Evolutionary conservation across 2,888 invertebrate species (phyloP), one percentile per base, ranked within the genome.

Genomic region (Hemistola chrysoprasaria): DNA sequence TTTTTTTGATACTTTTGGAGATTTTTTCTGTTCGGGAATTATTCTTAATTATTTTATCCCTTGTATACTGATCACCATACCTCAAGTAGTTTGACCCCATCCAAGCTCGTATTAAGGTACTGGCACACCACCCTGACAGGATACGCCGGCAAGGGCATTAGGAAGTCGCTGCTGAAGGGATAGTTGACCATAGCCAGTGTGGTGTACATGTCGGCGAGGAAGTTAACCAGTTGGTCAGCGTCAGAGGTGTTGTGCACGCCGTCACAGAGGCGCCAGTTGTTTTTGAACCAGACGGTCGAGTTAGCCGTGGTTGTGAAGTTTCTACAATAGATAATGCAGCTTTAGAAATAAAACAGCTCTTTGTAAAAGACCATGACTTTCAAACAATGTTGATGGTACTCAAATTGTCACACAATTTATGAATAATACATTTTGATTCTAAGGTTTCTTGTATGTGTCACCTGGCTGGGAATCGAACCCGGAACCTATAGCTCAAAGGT

Each of bases 141-240:
- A 78, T 95, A 91, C 0, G 93, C 96, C 0, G 98, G 98, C 11
- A 99, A 70, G 0, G 94, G 93, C 30, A 92, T 90, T 32, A 99
- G 81, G 75, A 99, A 99, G 62, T 92, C 92, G 0, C 95, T 92
- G 0, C 94, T 84, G 72, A 98, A 99, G 0, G 99, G 98, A 78
- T 99, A 99, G 84, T 99, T 95, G 8, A 95, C 94, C 98, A 98
- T 98, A 0, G 97, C 98, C 50, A 98, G 76, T 60, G 94, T 94
- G 5, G 91, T 91, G 71, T 95, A 96, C 53, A 95, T 91, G 46
- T 93, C 91, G 21, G 80, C 68, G 1, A 98, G 77, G 91, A 94
- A 98, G 24, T 91, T 90, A 50, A 95, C 88, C 7, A 98, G 83
- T 0, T 32, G 26, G 5, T 79, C 49, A 10, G 74, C 57, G 34